Evolutionary conservation across 35 echinoderm and acorn worm genomes (phyloP).

Genomic region (Lytechinus variegatus): DNA sequence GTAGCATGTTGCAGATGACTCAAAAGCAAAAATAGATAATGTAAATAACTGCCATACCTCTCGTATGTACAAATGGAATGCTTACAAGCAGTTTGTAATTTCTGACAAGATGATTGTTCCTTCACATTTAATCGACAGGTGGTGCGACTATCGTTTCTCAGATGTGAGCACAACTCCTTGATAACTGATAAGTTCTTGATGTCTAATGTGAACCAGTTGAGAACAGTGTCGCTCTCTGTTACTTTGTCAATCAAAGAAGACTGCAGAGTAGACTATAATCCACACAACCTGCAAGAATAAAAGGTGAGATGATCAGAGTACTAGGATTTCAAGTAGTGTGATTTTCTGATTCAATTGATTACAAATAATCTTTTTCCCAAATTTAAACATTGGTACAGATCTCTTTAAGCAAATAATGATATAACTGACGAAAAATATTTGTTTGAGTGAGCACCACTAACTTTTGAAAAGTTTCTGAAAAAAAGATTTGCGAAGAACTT

Average conservation of each 20-base stretch:
- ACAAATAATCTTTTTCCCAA: too few species aligned
- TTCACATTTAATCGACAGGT: not conserved
- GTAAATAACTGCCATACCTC: not conserved
- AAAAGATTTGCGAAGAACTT: too few species aligned
- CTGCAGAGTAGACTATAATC: constrained; percentile 99
- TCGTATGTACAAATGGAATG: not conserved
- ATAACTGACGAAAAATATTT: too few species aligned
- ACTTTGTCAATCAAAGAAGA: constrained; percentile 84
- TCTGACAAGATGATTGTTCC: not conserved
- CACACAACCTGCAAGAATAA: constrained; percentile 83
- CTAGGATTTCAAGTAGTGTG: too few species aligned
- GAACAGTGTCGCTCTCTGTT: not conserved
- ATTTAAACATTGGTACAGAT: too few species aligned
- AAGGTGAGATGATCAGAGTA: not conserved
- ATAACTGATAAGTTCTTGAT: not conserved
- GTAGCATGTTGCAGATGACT: not conserved
- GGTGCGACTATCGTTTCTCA: not conserved
- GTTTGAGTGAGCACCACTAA: too few species aligned
- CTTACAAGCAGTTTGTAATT: not conserved
- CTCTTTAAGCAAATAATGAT: too few species aligned
- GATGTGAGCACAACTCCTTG: not conserved
- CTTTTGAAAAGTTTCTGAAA: too few species aligned
- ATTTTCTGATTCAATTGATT: too few species aligned
- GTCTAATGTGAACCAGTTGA: not conserved
- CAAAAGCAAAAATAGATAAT: not conserved